phyloP scores from a whole-genome alignment of 2,888 invertebrate species.

The Diachrysia chrysitis region DNA sequence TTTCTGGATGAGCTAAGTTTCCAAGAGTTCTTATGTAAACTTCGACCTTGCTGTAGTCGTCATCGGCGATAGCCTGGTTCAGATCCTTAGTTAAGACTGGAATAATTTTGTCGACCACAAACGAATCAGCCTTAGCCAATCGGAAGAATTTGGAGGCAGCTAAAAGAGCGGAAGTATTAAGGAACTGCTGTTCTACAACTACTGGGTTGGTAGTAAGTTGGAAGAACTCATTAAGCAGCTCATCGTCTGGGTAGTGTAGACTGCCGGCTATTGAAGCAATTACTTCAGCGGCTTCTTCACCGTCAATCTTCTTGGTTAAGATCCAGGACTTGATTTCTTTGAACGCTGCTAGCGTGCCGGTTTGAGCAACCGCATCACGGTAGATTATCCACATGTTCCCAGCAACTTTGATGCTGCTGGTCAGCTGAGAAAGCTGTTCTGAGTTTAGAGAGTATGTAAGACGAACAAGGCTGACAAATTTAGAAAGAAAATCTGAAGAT shows the following conservation, averaged over 20 bases:
- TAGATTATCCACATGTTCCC: constrained; percentile 89
- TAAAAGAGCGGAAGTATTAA: constrained; percentile 89
- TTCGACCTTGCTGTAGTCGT: constrained; percentile 88
- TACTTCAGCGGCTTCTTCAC: constrained; percentile 89
- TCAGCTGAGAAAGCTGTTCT: constrained; percentile 88
- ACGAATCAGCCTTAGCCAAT: constrained; percentile 88
- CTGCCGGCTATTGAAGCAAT: constrained; percentile 86
- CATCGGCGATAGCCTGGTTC: constrained; percentile 84
- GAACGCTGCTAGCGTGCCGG: constrained; percentile 91
- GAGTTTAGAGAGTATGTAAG: constrained; percentile 89
- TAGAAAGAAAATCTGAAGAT: constrained; percentile 76
- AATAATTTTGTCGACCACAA: constrained; percentile 88
- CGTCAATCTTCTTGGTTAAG: constrained; percentile 82
- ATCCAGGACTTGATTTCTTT: constrained; percentile 90
- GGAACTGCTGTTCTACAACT: constrained; percentile 81
- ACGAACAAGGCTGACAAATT: constrained; percentile 89
- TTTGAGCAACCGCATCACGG: constrained; percentile 90
- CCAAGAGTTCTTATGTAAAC: constrained; percentile 91
- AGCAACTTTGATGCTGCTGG: constrained; percentile 81
- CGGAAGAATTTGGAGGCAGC: constrained; percentile 89
- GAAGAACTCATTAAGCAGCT: constrained; percentile 90
- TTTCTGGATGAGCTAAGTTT: constrained; percentile 89
- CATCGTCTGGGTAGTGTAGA: constrained; percentile 89
- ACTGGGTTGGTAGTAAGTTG: constrained; percentile 86
- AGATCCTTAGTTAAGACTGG: constrained; percentile 89